These are phyloP conservation scores for Agelaius phoeniceus DNA, from an alignment of 2,113 vertebrate genomes.

Conservation along the genomic window DNA sequence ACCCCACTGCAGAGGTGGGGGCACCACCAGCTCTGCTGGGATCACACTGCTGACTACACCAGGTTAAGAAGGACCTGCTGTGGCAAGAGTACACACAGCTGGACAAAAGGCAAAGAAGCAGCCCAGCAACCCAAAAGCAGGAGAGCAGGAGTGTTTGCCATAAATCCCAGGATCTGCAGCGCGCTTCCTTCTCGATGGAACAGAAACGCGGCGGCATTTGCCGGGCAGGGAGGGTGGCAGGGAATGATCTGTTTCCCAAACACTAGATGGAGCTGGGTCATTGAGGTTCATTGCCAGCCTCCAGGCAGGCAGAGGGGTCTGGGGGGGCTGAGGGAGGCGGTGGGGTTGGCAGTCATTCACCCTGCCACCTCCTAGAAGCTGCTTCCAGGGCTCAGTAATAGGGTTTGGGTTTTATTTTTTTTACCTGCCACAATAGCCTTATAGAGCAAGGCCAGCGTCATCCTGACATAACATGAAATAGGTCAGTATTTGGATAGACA, in stretches of 20 bases:
- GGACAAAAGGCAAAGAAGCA: rapidly evolving
- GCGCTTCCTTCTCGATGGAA: neutral
- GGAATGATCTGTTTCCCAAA: slow-evolving; percentile 58
- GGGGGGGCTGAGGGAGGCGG: neutral
- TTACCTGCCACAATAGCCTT: slow-evolving; percentile 49
- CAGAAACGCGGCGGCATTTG: rapidly evolving
- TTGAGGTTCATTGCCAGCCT: slow-evolving; percentile 51
- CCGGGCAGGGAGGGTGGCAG: neutral
- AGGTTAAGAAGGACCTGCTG: neutral
- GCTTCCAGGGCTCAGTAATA: slow-evolving; percentile 40
- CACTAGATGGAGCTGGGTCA: slow-evolving; percentile 77
- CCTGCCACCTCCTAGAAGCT: slow-evolving; percentile 46
- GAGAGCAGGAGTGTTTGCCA: neutral
- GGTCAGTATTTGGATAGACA: slow-evolving; percentile 76
- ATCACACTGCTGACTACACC: neutral
- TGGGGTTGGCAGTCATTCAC: neutral
- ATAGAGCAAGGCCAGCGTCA: slow-evolving; percentile 66
- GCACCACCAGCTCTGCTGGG: neutral
- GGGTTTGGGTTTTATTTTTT: slow-evolving; percentile 43
- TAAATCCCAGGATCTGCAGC: neutral
- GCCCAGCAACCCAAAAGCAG: neutral
- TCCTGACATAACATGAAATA: slow-evolving; percentile 73
- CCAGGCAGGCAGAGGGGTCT: neutral
- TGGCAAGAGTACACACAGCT: neutral
- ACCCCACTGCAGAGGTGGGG: rapidly evolving